A percentile compares a stretch with the other conserved stretches of the same genome.
phyloP scores from a whole-genome alignment of 53 echinoderm and acorn worm genomes.

The Mesocentrotus franciscanus region DNA sequence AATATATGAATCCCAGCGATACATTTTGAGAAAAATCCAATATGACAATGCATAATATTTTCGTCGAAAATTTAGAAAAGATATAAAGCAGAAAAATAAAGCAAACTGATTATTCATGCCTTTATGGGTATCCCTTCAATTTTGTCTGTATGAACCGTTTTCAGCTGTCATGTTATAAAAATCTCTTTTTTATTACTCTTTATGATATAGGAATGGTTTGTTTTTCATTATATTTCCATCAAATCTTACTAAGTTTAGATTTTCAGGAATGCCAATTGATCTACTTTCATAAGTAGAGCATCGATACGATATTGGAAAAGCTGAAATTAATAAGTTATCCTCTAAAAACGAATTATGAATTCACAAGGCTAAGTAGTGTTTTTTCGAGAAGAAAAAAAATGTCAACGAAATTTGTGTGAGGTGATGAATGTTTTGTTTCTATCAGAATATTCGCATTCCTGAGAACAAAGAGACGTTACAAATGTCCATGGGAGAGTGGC shows the following conservation, averaged over 20 bases:
- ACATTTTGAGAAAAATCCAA: too few relatives aligned
- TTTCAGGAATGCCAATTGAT: not conserved
- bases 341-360: not conserved
- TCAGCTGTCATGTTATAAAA: too few relatives aligned
- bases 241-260: not conserved
- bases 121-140: too few relatives aligned
- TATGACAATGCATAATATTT: too few relatives aligned
- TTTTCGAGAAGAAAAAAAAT: not conserved
- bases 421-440: constrained; percentile 50
- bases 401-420: not conserved
- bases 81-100: not conserved
- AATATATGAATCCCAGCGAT: too few relatives aligned
- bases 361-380: not conserved
- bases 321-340: not conserved
- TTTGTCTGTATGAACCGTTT: too few relatives aligned
- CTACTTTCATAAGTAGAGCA: not conserved
- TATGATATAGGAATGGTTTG: not conserved
- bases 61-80: too few relatives aligned
- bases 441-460: constrained; percentile 35
- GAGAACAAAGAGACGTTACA: constrained; percentile 13
- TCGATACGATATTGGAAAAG: not conserved
- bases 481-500: not conserved
- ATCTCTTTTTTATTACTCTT: too few relatives aligned
- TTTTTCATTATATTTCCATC: not conserved
- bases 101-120: not conserved